Conservation (phyloP, 1,140 invertebrate genomes). For the Chironomus tepperi region DNA sequence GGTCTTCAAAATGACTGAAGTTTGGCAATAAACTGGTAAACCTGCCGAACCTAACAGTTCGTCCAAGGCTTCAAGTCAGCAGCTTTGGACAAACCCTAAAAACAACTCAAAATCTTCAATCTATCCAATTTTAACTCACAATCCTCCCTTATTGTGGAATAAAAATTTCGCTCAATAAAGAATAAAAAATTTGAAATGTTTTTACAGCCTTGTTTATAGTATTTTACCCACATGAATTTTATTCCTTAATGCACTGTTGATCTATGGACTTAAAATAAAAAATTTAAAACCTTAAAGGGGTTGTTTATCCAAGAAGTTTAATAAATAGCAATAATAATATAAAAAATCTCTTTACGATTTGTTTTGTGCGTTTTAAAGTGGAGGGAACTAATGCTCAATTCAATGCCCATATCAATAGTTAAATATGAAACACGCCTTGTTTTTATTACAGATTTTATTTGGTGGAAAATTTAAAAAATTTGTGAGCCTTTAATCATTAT, state of each 20-base stretch:
- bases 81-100: too few species aligned
- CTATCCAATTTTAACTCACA: too few species aligned
- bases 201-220: conserved; percentile 22
- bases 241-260: conserved; percentile 1
- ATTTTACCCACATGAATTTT: not conserved
- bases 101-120: too few species aligned
- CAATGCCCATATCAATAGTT: not conserved
- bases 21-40: too few species aligned
- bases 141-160: too few species aligned
- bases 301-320: conserved; percentile 9
- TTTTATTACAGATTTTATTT: conserved; percentile 22
- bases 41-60: too few species aligned
- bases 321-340: not conserved
- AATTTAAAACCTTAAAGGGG: not conserved
- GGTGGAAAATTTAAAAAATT: conserved; percentile 10
- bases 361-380: not conserved
- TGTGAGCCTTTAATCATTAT: not conserved
- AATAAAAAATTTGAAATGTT: not conserved
- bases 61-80: too few species aligned
- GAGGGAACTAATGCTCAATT: not conserved
- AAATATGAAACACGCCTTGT: not conserved
- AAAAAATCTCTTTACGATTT: not conserved
- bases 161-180: too few species aligned
- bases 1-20: too few species aligned
- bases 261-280: not conserved